phyloP scores from a whole-genome alignment of 2,113 vertebrate genomes.

The Collichthys lucidus region DNA sequence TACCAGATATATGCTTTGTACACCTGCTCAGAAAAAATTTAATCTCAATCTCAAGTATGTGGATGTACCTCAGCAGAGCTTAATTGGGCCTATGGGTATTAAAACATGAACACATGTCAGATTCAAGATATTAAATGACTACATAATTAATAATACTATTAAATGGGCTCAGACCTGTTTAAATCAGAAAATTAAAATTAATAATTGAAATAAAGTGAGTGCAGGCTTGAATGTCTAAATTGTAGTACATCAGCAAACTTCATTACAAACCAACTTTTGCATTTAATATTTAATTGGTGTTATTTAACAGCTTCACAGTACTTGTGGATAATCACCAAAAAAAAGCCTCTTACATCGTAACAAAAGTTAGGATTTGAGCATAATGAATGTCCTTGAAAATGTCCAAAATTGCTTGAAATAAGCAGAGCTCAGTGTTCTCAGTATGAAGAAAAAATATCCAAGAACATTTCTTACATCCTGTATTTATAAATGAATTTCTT shows the following conservation, averaged over 20 bases:
- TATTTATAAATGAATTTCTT: conserved; percentile 72
- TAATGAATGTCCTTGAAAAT: conserved; percentile 51
- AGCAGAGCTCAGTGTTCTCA: conserved; percentile 35
- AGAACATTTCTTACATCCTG: conserved; percentile 34
- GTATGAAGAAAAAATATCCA: neutral
- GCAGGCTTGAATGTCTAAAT: neutral
- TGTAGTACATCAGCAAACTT: neutral
- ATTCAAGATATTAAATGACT: neutral
- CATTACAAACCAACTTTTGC: neutral
- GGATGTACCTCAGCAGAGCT: neutral
- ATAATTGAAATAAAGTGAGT: neutral
- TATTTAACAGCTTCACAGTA: neutral
- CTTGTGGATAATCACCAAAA: neutral
- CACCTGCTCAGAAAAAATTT: neutral
- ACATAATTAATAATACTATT: neutral
- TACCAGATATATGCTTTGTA: neutral
- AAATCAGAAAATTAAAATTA: neutral
- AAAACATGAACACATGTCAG: neutral
- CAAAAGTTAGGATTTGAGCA: conserved; percentile 11
- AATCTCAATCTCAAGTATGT: no score
- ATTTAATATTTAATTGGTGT: conserved; percentile 4
- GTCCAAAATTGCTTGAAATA: conserved; percentile 52
- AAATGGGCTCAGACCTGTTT: neutral
- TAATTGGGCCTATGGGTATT: neutral
- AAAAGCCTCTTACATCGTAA: conserved; percentile 2